Conservation (phyloP, 2,113 vertebrate species). For the Empidonax traillii region DNA sequence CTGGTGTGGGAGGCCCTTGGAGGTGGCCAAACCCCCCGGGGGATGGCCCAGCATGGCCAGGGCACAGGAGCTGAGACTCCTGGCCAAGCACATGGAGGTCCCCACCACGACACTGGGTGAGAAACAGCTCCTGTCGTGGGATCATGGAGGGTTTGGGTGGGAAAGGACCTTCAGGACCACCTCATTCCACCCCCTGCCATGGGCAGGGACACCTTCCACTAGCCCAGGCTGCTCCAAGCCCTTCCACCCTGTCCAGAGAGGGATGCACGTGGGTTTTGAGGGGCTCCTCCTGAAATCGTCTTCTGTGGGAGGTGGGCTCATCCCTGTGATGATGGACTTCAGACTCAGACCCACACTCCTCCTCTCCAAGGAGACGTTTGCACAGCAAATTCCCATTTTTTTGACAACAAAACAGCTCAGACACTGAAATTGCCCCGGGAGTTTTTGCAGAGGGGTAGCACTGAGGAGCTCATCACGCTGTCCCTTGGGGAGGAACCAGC, state of each 20-base stretch:
- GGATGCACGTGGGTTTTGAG: accelerated
- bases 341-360: neutral
- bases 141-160: neutral
- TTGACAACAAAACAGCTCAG: neutral
- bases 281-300: neutral
- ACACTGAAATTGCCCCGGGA: neutral
- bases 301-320: neutral
- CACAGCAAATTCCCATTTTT: neutral
- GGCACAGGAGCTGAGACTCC: neutral
- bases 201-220: neutral
- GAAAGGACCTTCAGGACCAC: neutral
- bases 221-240: neutral
- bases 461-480: neutral
- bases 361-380: neutral
- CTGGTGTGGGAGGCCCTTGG: neutral
- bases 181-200: neutral
- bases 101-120: accelerated
- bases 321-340: accelerated
- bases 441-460: neutral
- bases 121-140: neutral
- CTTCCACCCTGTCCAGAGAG: neutral
- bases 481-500: neutral
- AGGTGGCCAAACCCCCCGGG: neutral
- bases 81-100: neutral
- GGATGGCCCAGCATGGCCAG: accelerated